Evolutionary conservation across 2,113 vertebrate species (phyloP).

Genomic region (Python bivittatus): DNA sequence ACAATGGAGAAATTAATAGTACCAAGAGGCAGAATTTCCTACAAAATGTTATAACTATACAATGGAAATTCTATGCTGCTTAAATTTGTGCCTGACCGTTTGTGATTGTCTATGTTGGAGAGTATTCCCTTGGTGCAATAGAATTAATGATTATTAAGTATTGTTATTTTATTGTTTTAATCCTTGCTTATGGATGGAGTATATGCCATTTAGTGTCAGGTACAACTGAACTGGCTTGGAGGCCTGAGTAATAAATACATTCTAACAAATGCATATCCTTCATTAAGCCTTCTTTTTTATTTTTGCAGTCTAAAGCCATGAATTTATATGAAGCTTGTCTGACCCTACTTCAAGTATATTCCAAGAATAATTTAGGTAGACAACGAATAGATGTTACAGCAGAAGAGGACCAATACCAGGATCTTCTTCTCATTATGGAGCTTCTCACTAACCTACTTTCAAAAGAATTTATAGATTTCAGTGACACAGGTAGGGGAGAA

Average conservation of each 20-base stretch:
- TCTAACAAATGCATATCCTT: constrained; percentile 13
- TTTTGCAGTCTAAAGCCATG: constrained; percentile 92
- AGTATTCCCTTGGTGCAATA: neutral
- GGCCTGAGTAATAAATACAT: neutral
- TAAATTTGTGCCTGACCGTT: neutral
- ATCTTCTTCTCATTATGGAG: constrained; percentile 99
- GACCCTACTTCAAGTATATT: constrained; percentile 96
- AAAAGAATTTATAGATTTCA: constrained; percentile 99
- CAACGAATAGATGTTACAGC: constrained; percentile 89
- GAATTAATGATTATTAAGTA: neutral
- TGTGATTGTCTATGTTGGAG: neutral
- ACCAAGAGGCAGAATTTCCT: neutral
- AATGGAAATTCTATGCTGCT: neutral
- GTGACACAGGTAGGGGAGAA: constrained; percentile 86
- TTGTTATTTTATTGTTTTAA: neutral
- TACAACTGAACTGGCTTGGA: neutral
- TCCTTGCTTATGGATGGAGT: neutral
- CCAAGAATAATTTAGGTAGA: constrained; percentile 93
- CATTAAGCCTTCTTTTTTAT: constrained; percentile 12
- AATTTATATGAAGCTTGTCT: constrained; percentile 97
- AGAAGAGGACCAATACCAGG: constrained; percentile 98
- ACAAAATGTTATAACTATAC: neutral
- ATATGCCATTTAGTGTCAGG: neutral
- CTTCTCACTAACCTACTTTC: constrained; percentile 97
- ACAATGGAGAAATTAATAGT: neutral